Conservation (phyloP, 2,113 vertebrate species). For the Propithecus coquereli region DNA sequence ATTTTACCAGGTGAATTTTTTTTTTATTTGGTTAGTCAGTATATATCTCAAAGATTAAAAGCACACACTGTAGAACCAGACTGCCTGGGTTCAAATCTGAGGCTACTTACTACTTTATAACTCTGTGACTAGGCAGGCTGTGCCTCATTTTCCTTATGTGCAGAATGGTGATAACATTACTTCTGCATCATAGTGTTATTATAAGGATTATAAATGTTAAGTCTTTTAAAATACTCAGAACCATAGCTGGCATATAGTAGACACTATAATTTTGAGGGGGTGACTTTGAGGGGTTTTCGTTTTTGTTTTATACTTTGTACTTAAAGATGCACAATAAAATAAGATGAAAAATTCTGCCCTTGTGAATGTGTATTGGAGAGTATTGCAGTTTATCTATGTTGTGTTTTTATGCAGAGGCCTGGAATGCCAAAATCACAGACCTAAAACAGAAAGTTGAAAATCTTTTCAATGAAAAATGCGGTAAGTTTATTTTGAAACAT, state of each 20-base stretch:
- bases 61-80: background rate
- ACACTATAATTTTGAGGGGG: background rate
- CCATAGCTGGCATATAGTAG: background rate
- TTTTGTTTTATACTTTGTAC: background rate
- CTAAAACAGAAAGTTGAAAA: conserved; percentile 86
- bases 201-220: background rate
- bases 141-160: background rate
- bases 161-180: background rate
- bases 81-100: background rate
- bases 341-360: background rate
- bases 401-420: conserved; percentile 78
- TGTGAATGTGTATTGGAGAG: background rate
- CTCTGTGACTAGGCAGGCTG: background rate
- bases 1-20: background rate
- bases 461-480: conserved; percentile 87
- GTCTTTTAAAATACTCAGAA: background rate
- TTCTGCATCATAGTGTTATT: background rate
- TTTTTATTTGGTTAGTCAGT: background rate
- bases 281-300: background rate
- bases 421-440: conserved; percentile 86
- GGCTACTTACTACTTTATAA: too few relatives aligned
- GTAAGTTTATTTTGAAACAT: conserved; percentile 73
- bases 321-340: background rate
- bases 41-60: background rate
- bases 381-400: background rate